Evolutionary conservation across 2,797 vertebrate species (phyloP).

Genomic region (Scolopax rusticola): DNA sequence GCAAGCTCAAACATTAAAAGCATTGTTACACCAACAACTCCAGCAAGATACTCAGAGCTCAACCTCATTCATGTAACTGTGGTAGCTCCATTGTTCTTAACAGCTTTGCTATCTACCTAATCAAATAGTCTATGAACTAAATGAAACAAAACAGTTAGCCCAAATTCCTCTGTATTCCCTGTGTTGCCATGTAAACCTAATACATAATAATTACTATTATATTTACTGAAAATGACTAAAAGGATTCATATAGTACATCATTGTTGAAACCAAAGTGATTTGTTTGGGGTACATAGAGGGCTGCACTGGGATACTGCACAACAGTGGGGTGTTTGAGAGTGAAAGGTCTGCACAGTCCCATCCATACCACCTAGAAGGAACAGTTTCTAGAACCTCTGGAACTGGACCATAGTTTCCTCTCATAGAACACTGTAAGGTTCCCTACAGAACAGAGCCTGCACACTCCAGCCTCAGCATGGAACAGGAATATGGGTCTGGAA

Average conservation of each 20-base stretch:
- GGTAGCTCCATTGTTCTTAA: background rate
- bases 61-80: background rate
- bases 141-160: background rate
- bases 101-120: background rate
- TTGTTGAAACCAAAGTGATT: background rate
- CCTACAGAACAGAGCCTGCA: background rate
- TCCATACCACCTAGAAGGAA: background rate
- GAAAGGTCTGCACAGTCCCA: background rate
- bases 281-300: background rate
- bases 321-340: background rate
- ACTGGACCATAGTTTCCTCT: background rate
- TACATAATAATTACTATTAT: background rate
- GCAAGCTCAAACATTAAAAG: background rate
- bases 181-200: background rate
- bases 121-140: background rate
- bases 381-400: background rate
- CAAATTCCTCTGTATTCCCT: background rate
- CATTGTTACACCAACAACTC: background rate
- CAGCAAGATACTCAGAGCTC: background rate
- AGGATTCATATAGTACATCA: background rate
- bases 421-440: background rate
- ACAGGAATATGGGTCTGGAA: background rate
- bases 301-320: background rate
- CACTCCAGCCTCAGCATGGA: background rate
- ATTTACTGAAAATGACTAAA: background rate